These are phyloP conservation scores for Antedon mediterranea DNA, from an alignment of 53 echinoderm and acorn worm species.

Conservation along the genomic window DNA sequence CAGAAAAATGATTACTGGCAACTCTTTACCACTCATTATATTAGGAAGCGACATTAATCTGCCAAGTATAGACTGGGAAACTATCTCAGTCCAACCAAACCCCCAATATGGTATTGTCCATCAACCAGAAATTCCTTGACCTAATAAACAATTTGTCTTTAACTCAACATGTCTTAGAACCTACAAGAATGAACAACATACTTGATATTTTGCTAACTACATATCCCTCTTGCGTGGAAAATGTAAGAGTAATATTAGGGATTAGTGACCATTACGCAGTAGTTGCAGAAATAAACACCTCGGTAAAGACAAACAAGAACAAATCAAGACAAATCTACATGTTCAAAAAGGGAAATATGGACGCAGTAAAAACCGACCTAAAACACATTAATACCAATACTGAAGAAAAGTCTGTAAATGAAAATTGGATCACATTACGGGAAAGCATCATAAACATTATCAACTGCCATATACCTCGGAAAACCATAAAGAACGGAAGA, in stretches of 20 bases:
- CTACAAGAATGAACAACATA: constrained; percentile 10
- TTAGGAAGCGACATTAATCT: constrained; percentile 12
- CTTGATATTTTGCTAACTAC: constrained; percentile 9
- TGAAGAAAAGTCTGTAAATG: constrained; percentile 13
- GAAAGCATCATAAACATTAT: constrained; percentile 16
- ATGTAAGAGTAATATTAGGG: constrained; percentile 7
- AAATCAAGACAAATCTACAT: constrained; percentile 21
- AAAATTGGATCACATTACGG: constrained; percentile 21
- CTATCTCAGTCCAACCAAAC: constrained; percentile 3
- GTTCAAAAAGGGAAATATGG: constrained; percentile 24
- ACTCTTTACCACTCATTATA: constrained; percentile 11
- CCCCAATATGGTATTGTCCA: constrained; percentile 11
- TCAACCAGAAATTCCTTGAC: constrained; percentile 15
- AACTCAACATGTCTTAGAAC: constrained; percentile 9
- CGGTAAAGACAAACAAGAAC: constrained; percentile 16
- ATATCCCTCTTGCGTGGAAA: constrained; percentile 14
- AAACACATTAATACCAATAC: neutral
- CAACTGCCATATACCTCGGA: constrained; percentile 12
- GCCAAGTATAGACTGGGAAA: constrained; percentile 16
- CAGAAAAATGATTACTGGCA: constrained; percentile 1
- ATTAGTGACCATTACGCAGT: constrained; percentile 35
- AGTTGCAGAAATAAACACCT: constrained; percentile 12
- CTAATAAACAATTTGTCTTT: constrained; percentile 11
- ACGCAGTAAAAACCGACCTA: constrained; percentile 8
- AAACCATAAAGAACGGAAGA: constrained; percentile 13